Evolutionary conservation across 2,888 invertebrate species (phyloP), one percentile per base, ranked within the genome.

Genomic region (Tribolium freemani): DNA sequence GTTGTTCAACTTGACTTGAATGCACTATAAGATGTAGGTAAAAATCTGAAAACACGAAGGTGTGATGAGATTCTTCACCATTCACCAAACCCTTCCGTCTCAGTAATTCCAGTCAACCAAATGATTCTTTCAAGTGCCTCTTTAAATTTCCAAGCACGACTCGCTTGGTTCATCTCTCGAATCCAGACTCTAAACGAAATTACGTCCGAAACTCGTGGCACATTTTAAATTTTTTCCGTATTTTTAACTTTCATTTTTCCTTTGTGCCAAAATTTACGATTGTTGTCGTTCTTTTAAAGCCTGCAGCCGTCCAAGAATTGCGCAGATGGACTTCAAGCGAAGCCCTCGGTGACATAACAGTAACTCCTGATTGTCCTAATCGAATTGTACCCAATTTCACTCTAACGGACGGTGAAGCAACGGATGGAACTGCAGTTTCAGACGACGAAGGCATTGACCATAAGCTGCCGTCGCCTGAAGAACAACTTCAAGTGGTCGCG

Each of bases 281-380:
- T 5, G 3, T 38, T 38, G 6, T 38, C 3, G 38, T 38, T 38
- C 8, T 38, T 48, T 82, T 81, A 54, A 88, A 95, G 96, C 97
- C 93, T 81, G 94, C 93, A 82, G 92, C 90, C 82, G 92, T 93
- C 82, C 94, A 91, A 84, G 93, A 91, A 83, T 89, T 95, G 67
- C 90, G 95, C 78, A 91, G 93, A 88, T 96, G 95, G 95, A 95
- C 95, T 71, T 95, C 95, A 26, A 89, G 90, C 77, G 94, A 94
- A 86, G 94, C 93, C 26, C 86, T 95, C 66, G 95, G 95, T 76
- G 95, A 95, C 84, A 90, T 94, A 74, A 95, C 95, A 21, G 93
- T 93, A 61, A 90, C 92, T 31, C 93, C 94, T 61, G 94, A 94
- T 84, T 92, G 94, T 77, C 90, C 93, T 76, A 92, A 92, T 83